Conservation (phyloP, 53 echinoderm and acorn worm species). For the Astropecten irregularis region DNA sequence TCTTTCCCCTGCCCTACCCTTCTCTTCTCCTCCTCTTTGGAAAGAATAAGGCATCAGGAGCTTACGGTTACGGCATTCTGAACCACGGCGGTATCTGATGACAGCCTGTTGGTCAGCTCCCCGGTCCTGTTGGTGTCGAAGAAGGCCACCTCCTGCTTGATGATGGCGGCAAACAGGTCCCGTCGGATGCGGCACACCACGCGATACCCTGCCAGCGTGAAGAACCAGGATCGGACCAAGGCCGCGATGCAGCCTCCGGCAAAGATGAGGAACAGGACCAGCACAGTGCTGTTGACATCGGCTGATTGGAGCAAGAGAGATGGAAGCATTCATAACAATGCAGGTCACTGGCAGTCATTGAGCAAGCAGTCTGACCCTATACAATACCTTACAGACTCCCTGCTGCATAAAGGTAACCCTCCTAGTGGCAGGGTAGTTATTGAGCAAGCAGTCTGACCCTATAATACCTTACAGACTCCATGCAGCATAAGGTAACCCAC, state of each 20-base stretch:
- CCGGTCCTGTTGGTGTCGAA: constrained; percentile 93
- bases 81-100: constrained; percentile 92
- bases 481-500: no score
- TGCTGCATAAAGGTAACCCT: no score
- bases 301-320: constrained; percentile 8
- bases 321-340: no score
- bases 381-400: no score
- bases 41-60: no score
- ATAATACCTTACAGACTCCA: no score
- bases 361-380: no score
- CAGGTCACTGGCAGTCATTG: no score
- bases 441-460: no score
- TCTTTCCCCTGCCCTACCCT: no score
- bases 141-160: constrained; percentile 92
- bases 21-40: no score
- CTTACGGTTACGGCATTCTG: constrained; percentile 98
- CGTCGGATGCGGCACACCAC: constrained; percentile 84
- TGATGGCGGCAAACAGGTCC: constrained; percentile 78
- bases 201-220: constrained; percentile 91
- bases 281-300: constrained; percentile 64
- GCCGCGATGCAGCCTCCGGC: constrained; percentile 74
- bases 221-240: constrained; percentile 81
- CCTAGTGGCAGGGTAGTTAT: no score
- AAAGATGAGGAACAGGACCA: constrained; percentile 72
- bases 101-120: constrained; percentile 88